Evolutionary conservation across 2,113 vertebrate genomes (phyloP).

Genomic region (Eurypyga helias): DNA sequence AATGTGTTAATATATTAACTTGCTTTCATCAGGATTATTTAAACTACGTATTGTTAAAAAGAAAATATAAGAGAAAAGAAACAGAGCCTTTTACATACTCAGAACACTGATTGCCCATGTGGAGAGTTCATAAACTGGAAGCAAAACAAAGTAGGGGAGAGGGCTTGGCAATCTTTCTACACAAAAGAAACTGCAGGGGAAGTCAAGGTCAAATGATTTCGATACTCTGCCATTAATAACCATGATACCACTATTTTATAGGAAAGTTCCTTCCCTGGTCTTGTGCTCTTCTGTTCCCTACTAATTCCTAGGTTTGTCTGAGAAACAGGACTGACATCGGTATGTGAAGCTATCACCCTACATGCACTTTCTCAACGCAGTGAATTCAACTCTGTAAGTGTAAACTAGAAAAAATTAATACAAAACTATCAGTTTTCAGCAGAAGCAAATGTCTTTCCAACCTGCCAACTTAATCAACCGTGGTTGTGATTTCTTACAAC

Average conservation of each 20-base stretch:
- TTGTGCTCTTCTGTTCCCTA: neutral
- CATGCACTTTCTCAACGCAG: neutral
- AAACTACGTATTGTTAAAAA: neutral
- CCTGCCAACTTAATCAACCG: neutral
- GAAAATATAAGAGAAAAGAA: neutral
- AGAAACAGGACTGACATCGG: accelerated
- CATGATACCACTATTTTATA: neutral
- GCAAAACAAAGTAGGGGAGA: neutral
- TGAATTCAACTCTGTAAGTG: neutral
- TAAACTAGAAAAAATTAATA: neutral
- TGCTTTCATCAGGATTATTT: neutral
- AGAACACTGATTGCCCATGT: neutral
- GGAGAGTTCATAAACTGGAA: neutral
- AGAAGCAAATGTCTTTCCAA: neutral
- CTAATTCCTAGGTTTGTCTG: neutral
- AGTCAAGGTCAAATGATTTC: neutral
- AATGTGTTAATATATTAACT: neutral
- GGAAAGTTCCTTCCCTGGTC: neutral
- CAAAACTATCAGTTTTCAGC: neutral
- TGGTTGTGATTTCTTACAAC: accelerated
- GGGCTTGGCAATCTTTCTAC: neutral
- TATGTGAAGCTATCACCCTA: neutral
- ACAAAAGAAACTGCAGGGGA: neutral
- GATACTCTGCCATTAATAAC: neutral
- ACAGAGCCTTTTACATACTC: neutral